Conservation (phyloP, 1,140 invertebrate genomes). For the Tetramorium parvispinum region DNA sequence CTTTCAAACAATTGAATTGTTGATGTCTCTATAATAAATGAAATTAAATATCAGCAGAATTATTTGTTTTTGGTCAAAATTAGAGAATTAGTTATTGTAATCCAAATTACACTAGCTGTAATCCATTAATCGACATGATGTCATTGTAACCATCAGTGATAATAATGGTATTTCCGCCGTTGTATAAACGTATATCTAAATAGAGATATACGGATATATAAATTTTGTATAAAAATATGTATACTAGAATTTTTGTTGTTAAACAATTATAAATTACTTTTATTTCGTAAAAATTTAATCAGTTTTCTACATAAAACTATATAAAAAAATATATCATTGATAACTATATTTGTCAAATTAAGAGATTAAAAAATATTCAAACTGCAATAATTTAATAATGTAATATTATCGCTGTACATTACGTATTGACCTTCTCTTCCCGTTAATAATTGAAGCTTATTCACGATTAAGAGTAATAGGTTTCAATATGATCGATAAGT, state of each 20-base stretch:
- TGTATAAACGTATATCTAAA: not conserved
- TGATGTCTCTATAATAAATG: not conserved
- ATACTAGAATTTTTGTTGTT: not conserved
- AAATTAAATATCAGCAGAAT: not conserved
- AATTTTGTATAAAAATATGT: not conserved
- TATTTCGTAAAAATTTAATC: not conserved
- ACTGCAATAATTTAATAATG: not conserved
- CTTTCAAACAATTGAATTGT: slow-evolving; percentile 10
- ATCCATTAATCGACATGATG: slow-evolving; percentile 13
- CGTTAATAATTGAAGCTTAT: not conserved
- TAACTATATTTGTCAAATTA: not conserved
- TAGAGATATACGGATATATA: not conserved
- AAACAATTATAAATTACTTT: not conserved
- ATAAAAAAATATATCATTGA: not conserved
- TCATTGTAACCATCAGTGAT: not conserved
- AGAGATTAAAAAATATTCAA: not conserved
- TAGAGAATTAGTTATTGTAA: not conserved
- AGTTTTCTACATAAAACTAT: not conserved
- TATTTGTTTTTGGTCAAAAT: slow-evolving; percentile 16
- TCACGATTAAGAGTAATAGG: not conserved
- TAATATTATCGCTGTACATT: not conserved
- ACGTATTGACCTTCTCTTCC: not conserved
- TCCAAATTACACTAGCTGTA: not conserved
- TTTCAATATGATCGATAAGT: not conserved
- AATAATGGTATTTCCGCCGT: not conserved